A percentile compares a stretch with the other conserved stretches of the same genome.
These are phyloP conservation scores for Chaetops frenatus DNA, from an alignment of 2,113 vertebrate species.

Conservation along the genomic window DNA sequence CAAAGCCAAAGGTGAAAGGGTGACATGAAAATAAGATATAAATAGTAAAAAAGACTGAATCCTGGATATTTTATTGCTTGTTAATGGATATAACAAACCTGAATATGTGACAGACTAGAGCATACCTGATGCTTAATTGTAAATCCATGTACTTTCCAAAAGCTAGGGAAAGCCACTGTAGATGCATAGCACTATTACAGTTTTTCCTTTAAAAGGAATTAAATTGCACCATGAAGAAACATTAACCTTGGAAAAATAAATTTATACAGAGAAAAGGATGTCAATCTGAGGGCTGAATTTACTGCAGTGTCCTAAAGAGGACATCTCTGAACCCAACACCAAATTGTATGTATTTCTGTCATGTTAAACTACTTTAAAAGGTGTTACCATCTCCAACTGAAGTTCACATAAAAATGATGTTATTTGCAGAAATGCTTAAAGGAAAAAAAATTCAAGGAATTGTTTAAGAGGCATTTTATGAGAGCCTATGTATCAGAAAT, in stretches of 20 bases:
- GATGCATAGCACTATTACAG: background rate
- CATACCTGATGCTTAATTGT: conserved; percentile 7
- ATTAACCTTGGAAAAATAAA: background rate
- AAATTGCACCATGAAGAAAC: background rate
- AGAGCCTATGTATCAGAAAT: background rate
- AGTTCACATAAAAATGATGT: background rate
- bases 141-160: conserved; percentile 34
- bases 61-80: background rate
- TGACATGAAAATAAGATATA: background rate
- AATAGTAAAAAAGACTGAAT: background rate
- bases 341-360: background rate
- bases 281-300: background rate
- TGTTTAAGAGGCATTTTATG: background rate
- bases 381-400: background rate
- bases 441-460: background rate
- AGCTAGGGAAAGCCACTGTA: background rate
- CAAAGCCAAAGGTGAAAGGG: background rate
- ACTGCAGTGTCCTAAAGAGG: background rate
- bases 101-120: background rate
- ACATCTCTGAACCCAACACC: background rate
- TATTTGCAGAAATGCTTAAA: background rate
- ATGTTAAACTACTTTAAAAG: conserved; percentile 24
- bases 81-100: conserved; percentile 46
- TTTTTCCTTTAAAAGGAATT: conserved; percentile 34
- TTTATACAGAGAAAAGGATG: background rate